These are phyloP conservation scores for Numenius arquata DNA, from an alignment of 2,113 vertebrate genomes.

Conservation along the genomic window DNA sequence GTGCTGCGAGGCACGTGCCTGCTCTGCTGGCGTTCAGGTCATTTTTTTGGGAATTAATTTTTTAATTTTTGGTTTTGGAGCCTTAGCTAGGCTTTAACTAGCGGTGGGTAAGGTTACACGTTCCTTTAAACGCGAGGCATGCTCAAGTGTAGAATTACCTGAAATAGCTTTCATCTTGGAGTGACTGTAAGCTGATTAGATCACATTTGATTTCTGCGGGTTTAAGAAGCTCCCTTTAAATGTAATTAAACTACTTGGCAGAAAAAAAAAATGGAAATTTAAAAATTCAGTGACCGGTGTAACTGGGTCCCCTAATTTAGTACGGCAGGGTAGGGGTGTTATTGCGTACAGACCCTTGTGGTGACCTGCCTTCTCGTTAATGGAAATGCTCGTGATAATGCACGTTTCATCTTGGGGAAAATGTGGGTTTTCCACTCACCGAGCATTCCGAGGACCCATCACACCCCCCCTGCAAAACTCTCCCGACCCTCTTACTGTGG, in stretches of 20 bases:
- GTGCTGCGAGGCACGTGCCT: accelerated
- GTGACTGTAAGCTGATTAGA: neutral
- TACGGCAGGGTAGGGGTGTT: neutral
- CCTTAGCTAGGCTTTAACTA: neutral
- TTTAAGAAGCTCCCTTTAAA: neutral
- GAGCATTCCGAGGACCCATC: accelerated
- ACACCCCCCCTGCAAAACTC: neutral
- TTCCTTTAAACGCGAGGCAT: neutral
- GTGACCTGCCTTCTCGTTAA: neutral
- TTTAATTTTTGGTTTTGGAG: neutral
- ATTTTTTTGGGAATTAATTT: accelerated
- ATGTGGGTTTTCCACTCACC: accelerated
- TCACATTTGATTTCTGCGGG: neutral
- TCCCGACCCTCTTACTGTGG: accelerated
- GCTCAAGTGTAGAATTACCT: neutral
- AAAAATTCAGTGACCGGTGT: neutral
- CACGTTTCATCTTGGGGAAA: neutral
- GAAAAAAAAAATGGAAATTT: neutral
- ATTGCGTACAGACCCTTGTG: accelerated
- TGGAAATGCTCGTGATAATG: neutral
- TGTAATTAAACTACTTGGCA: neutral
- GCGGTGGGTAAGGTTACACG: neutral
- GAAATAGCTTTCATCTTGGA: conserved; percentile 1
- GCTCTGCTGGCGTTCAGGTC: neutral
- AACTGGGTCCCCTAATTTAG: neutral